Evolutionary conservation across 30 jellyfish, hydroid and myxozoan genomes (phyloP), one percentile per base, ranked within the genome.

Genomic region (Hydractinia symbiolongicarpus): DNA sequence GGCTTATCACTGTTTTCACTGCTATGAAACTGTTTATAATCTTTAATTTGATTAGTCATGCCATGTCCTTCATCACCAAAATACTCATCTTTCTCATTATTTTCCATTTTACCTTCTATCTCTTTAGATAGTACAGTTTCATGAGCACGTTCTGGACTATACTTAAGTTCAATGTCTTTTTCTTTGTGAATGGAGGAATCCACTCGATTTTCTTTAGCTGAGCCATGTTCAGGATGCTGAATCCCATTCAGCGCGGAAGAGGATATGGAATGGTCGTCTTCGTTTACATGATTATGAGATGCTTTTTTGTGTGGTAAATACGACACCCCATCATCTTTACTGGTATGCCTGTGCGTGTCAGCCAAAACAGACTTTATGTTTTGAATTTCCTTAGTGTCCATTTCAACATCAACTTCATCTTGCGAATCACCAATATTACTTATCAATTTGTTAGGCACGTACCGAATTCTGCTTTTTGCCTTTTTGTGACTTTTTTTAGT

Each of bases 361-460:
- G 4, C 8, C 52, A 64, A 6, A 51, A 51, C 19, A 64, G 74
- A 64, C 40, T 64, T 64, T 4, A 64, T 64, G 17, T 64, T 64
- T 51, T 64, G 74, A 6, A 64, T 64, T 0, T 64, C 74, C 4
- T 64, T 64, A 6, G 74, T 64, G 17, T 64, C 74, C 8, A 64
- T 4, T 64, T 64, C 74, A 64, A 64, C 74, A 64, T 64, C 40
- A 6, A 64, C 74, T 13, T 64, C 74, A 64, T 64, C 74, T 64
- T 64, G 74, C 9, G 74, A 51, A 7, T 44, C 40, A 6, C 74
- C 74, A 64, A 64, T 64, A 51, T 64, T 64, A 1, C 52, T 64
- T 7, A 64, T 64, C 19, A 64, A 64, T 51, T 64, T 64, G 40
- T 64, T 64, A 6, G 74, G 40, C 19, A 64, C 74, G 40, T n/a